Percentiles rank a stretch among this genome's conserved stretches.
These are phyloP conservation scores for Acrobasis repandana DNA, from an alignment of 2,888 invertebrate genomes.

Conservation along the genomic window DNA sequence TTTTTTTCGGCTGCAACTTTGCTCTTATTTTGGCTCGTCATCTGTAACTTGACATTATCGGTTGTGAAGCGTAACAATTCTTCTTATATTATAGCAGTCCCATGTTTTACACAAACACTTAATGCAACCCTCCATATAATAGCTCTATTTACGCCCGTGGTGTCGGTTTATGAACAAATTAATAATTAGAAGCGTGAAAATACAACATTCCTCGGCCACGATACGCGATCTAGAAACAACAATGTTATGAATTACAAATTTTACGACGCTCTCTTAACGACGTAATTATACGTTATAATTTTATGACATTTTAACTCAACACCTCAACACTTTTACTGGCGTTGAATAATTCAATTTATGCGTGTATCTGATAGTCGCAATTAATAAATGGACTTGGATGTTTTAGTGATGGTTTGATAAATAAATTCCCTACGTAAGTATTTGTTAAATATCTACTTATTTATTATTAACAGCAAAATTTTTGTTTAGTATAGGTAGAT, in stretches of 20 bases:
- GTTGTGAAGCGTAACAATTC: too few species aligned
- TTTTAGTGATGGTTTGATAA: conserved; percentile 1
- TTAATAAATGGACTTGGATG: conserved; percentile 12
- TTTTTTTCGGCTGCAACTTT: too few species aligned
- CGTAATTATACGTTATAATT: conserved; percentile 67
- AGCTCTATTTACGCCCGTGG: conserved; percentile 54
- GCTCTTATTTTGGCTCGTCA: too few species aligned
- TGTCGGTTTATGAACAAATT: conserved; percentile 71
- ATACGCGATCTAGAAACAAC: conserved; percentile 79
- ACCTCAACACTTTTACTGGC: conserved; percentile 56
- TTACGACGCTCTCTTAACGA: conserved; percentile 61
- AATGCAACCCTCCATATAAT: too few species aligned
- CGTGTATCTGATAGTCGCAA: conserved; percentile 18
- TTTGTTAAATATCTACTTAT: too few species aligned
- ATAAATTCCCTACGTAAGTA: neutral
- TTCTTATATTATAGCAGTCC: too few species aligned
- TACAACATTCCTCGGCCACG: conserved; percentile 58
- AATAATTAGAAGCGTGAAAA: conserved; percentile 61
- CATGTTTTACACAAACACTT: too few species aligned
- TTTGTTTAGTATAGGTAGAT: too few species aligned
- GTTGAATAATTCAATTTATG: conserved; percentile 26
- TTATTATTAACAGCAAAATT: too few species aligned
- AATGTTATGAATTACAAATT: conserved; percentile 76
- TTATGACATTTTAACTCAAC: conserved; percentile 67
- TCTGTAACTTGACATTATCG: too few species aligned